Percentiles rank a stretch among this genome's conserved stretches.
Evolutionary conservation across 2,888 invertebrate species (phyloP).

Genomic region (Acleris laterana): DNA sequence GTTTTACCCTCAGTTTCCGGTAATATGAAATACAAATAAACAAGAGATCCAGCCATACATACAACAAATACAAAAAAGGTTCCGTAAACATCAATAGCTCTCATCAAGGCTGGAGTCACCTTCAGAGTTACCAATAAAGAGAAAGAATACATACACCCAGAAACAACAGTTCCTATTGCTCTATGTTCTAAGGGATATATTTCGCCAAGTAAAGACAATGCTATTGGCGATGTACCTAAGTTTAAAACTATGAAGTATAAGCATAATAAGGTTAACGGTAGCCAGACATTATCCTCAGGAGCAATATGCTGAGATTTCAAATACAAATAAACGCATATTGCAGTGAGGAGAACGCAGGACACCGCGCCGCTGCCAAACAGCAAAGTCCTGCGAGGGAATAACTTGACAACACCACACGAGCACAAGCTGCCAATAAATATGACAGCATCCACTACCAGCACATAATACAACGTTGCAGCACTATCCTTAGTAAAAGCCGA

Average conservation of each 20-base stretch:
- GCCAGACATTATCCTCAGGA: slow-evolving; percentile 48
- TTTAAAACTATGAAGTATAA: slow-evolving; percentile 61
- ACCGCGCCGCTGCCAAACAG: slow-evolving; percentile 58
- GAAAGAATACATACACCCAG: slow-evolving; percentile 53
- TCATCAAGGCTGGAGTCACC: slow-evolving; percentile 55
- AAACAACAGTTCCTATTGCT: slow-evolving; percentile 53
- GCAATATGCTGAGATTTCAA: slow-evolving; percentile 48
- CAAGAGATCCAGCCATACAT: slow-evolving; percentile 42
- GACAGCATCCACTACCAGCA: slow-evolving; percentile 57
- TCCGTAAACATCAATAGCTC: slow-evolving; percentile 48
- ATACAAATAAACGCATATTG: slow-evolving; percentile 54
- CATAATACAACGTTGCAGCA: slow-evolving; percentile 56
- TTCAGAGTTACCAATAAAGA: slow-evolving; percentile 54
- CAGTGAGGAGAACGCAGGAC: slow-evolving; percentile 49
- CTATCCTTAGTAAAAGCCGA: slow-evolving; percentile 54
- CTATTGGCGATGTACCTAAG: slow-evolving; percentile 65
- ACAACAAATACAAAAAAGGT: slow-evolving; percentile 48
- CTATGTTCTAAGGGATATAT: slow-evolving; percentile 63
- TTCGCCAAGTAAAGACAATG: slow-evolving; percentile 64
- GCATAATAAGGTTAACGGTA: slow-evolving; percentile 55
- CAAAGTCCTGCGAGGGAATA: slow-evolving; percentile 57
- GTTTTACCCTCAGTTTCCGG: slow-evolving; percentile 59
- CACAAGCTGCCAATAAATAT: slow-evolving; percentile 55
- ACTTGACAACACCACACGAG: slow-evolving; percentile 57
- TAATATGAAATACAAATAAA: slow-evolving; percentile 47